A percentile compares a stretch with the other conserved stretches of the same genome.
Conservation (phyloP, 2,113 vertebrate species). For the Heliornis fulica region DNA sequence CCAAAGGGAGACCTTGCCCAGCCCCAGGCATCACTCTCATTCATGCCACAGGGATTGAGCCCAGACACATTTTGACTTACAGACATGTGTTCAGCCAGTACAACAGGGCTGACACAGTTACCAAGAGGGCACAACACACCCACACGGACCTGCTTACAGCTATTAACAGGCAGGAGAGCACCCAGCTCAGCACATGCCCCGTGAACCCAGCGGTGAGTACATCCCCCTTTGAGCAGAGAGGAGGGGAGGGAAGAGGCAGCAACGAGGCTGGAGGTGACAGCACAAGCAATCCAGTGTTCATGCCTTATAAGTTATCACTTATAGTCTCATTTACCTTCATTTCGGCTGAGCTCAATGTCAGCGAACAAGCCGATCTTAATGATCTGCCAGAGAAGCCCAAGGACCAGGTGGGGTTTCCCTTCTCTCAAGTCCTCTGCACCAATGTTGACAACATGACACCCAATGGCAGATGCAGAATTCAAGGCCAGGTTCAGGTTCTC, state of each 20-base stretch:
- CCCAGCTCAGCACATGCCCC: background rate
- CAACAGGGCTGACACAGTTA: background rate
- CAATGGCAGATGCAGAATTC: slow-evolving; percentile 96
- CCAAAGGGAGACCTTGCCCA: background rate
- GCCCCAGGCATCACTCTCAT: background rate
- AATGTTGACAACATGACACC: slow-evolving; percentile 98
- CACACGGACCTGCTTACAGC: background rate
- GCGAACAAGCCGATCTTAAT: slow-evolving; percentile 97
- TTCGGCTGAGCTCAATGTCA: slow-evolving; percentile 92
- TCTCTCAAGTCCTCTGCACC: slow-evolving; percentile 93
- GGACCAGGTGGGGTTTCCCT: slow-evolving; percentile 94
- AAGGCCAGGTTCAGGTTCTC: slow-evolving; percentile 96
- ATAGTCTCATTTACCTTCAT: slow-evolving; percentile 83
- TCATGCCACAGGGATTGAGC: background rate
- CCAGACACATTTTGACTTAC: background rate
- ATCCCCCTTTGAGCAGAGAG: background rate
- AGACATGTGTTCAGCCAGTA: background rate
- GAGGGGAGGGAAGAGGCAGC: background rate
- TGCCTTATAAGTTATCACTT: background rate
- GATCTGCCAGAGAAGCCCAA: slow-evolving; percentile 96
- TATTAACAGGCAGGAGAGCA: background rate
- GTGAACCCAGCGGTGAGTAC: rapidly evolving
- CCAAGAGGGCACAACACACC: background rate
- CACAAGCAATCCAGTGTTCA: rapidly evolving
- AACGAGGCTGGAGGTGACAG: background rate